A percentile compares a stretch with the other conserved stretches of the same genome.
Evolutionary conservation across 1,140 invertebrate genomes (phyloP).

Genomic region (Neoseiulus cucumeris): DNA sequence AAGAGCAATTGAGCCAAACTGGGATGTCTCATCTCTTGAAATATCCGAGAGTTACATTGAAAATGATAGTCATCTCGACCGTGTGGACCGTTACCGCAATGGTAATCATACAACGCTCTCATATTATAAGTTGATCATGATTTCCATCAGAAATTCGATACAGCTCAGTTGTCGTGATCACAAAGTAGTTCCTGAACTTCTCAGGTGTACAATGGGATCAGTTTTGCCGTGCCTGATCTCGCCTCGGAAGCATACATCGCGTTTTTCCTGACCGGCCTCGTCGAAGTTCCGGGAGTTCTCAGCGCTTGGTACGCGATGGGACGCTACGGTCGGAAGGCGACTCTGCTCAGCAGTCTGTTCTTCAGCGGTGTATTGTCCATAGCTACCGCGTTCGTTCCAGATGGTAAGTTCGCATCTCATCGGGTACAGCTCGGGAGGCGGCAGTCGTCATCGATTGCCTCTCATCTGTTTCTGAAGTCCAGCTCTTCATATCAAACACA

Average conservation of each 20-base stretch:
- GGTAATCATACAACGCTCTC: no score
- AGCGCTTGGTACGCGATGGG: background rate
- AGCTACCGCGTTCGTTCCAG: background rate
- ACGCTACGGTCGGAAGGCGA: background rate
- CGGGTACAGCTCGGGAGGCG: no score
- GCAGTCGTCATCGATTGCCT: no score
- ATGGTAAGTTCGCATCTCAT: background rate
- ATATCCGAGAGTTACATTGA: no score
- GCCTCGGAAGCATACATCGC: background rate
- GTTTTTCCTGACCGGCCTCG: background rate
- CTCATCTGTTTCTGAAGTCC: constrained; percentile 3
- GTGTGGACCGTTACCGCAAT: no score
- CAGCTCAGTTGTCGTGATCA: no score
- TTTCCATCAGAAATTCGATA: no score
- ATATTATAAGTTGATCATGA: no score
- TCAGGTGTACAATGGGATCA: background rate
- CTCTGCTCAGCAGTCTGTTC: background rate
- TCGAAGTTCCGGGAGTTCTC: background rate
- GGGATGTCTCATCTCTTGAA: no score
- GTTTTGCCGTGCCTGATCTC: background rate
- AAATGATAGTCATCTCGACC: no score
- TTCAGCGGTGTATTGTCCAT: background rate
- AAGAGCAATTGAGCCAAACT: no score
- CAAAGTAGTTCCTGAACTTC: background rate
- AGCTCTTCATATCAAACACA: no score